Evolutionary conservation across 2,888 invertebrate species (phyloP), one percentile per base, ranked within the genome.

Genomic region (Nymphalis polychloros): DNA sequence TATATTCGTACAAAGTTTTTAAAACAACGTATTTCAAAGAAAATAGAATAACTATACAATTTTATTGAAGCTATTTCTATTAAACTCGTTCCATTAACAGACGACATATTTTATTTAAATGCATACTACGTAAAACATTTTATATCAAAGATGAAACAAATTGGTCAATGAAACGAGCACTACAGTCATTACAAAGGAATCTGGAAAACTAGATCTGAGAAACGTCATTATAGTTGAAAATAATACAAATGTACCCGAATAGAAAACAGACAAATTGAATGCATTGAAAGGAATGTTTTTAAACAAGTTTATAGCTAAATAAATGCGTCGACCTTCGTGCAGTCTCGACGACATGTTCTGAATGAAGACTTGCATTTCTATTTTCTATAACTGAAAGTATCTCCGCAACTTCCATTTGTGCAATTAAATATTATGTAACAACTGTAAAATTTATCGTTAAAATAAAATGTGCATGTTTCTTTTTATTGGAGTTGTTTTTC

Each of bases 381-480:
- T 64, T 70, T 57, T n/a, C 62, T 59, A 53, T 63, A 62, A 59
- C 52, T 65, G 63, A 55, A 70, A 64, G 61, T 48, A 46, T 48
- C 65, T 63, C 62, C 8, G 67, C 59, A 41, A 52, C 47, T 53
- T 52, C 64, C 68, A 70, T 70, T 70, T 67, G 70, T 57, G 59
- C 70, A 70, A 70, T 70, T 70, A 70, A 70, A 67, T 68, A 70
- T 68, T 68, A 70, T 62, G 41, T 46, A 62, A 55, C 41, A 48
- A 48, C 59, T 59, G 68, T 48, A 48, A 64, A 62, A 57, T 68
- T 62, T 64, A 64, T 64, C 61, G 64, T 63, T 41, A 62, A 52
- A 64, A 64, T 70, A 67, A 67, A 61, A 64, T 64, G 47, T 57
- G 46, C 47, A 20, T 27, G 27, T 67, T 23, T n/a, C 48, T 8